These are phyloP conservation scores for Carlito syrichta DNA, from an alignment of 2,113 vertebrate species.

Conservation along the genomic window DNA sequence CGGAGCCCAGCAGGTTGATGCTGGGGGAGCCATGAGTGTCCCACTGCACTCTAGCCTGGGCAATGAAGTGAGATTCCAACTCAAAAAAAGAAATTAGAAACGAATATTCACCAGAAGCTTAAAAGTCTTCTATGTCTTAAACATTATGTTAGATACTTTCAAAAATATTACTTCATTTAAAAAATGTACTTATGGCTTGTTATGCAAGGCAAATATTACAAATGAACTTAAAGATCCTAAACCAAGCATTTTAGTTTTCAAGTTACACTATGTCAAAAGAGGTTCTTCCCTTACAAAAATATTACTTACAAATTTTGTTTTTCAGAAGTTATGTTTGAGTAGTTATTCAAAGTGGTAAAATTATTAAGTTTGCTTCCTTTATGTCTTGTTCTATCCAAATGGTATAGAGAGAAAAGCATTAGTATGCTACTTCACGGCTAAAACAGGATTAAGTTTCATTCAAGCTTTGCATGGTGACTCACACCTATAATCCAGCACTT, in stretches of 20 bases:
- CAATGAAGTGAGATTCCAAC: no score
- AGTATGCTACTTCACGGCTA: neutral
- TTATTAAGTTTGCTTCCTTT: neutral
- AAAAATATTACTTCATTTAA: neutral
- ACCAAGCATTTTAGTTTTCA: neutral
- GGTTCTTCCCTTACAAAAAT: neutral
- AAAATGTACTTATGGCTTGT: neutral
- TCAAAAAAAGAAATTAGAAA: no score
- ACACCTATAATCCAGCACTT: no score
- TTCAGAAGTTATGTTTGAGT: neutral
- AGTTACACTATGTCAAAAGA: neutral
- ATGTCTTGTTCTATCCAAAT: neutral
- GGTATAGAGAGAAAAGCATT: neutral
- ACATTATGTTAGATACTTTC: neutral
- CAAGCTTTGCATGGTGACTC: no score
- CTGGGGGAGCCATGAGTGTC: no score
- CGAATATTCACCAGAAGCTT: neutral
- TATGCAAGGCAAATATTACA: neutral
- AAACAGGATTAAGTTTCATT: no score
- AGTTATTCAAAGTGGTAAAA: slow-evolving; percentile 5
- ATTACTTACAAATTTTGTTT: neutral
- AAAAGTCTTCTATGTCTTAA: neutral
- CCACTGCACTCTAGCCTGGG: no score
- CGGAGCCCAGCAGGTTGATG: no score
- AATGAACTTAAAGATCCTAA: neutral